Evolutionary conservation across 2,888 invertebrate genomes (phyloP), one percentile per base, ranked within the genome.

Genomic region (Idaea biselata): DNA sequence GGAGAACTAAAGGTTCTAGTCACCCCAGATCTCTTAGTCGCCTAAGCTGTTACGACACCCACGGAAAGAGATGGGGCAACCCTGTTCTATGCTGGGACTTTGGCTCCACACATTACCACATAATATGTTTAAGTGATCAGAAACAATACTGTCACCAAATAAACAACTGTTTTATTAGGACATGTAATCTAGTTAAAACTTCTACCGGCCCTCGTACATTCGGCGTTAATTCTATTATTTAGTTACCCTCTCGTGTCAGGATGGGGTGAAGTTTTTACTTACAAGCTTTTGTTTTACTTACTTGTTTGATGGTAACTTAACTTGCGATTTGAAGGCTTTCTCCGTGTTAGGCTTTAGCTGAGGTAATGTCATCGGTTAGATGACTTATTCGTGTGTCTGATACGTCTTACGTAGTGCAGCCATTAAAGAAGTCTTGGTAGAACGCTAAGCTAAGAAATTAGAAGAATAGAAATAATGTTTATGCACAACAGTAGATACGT

Each of bases 211-310:
- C 64, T 62, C 63, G 55, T 59, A 25, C 58, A 16, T 17, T 56
- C 58, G 54, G 66, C 58, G 63, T 60, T 68, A 66, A 68, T 62
- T 61, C 57, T 61, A 58, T 69, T 71, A 71, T 68, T 60, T 60
- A 71, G 65, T 71, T 68, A 67, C 61, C 62, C 18, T 60, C 55
- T 59, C 53, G 60, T 58, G 67, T 65, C 62, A 56, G 60, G 60
- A 57, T 60, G 58, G 32, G 67, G 60, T 68, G 44, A 68, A 68
- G 68, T 68, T 71, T 68, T 65, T 69, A 68, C 66, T 63, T 69
- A 68, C 68, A 64, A 64, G 68, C 65, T 67, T 71, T 67, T 64
- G 69, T 69, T 71, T 69, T 65, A 66, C 65, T 69, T 65, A 66
- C 65, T 63, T 67, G 62, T 60, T 61, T 61, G 67, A 67, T 64